Base-by-base conservation (phyloP, 1,140 invertebrate genomes). In the Drosophila sp. region DNA sequence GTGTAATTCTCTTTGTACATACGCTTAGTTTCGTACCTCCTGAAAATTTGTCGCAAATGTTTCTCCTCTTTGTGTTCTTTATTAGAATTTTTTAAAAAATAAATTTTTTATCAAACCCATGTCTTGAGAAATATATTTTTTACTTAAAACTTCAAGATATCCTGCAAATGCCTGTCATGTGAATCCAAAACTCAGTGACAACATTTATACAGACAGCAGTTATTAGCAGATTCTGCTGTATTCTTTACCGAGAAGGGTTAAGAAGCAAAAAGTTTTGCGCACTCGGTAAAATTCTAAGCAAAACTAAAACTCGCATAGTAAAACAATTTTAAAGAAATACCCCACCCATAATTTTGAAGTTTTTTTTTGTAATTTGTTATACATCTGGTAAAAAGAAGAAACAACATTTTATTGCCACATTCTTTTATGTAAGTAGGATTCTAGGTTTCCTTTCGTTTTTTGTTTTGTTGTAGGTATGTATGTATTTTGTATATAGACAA, bases 351-450 rank as follows among this genome's bases (percentile, higher is more conserved):
- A 23, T 50, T 23, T 54, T 54, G 25, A 54, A 17, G 23, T 23
- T 23, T 17, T 35, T 35, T 33, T n/a, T 58, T n/a, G 1, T 17
- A 55, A 32, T 23, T 29, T 11, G 27, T 56, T 56, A 30, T 23
- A 30, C 30, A 11, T n/a, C 25, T 2, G 30, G 6, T 57, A 56
- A 29, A 54, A 57, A 54, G 70, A 73, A 60, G 54, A 76, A 76
- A 76, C 72, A 47, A 70, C 69, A 32, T 29, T 75, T 76, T 76
- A 76, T 76, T 76, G 72, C 73, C 73, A 76, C 73, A 76, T 76
- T 76, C 66, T 76, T 76, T 33, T 4, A 35, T 58, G 30, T 35
- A 58, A 32, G 32, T 35, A 33, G 56, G 56, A 7, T 10, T 58
- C 8, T 58, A 35, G 32, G 56, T 35, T 58, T 57, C 30, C 44